These are phyloP conservation scores for Tauraco erythrolophus DNA, from an alignment of 2,113 vertebrate genomes.

Conservation along the genomic window DNA sequence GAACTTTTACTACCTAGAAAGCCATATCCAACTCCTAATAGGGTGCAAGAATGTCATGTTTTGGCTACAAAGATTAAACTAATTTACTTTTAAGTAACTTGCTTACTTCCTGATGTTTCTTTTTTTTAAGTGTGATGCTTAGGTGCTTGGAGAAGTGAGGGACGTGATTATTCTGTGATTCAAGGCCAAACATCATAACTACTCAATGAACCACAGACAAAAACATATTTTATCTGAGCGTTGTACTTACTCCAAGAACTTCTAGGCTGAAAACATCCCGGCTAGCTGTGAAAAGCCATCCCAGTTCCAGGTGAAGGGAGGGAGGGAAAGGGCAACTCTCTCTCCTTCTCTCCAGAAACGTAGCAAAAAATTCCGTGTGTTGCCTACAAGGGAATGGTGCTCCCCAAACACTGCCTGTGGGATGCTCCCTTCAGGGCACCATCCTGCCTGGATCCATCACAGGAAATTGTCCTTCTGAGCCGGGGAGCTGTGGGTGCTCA, in stretches of 20 bases:
- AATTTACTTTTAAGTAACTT: slow-evolving; percentile 71
- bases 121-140: slow-evolving; percentile 57
- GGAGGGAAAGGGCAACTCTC: background rate
- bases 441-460: rapidly evolving
- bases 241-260: slow-evolving; percentile 38
- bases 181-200: slow-evolving; percentile 5
- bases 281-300: background rate
- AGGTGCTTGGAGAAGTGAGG: slow-evolving; percentile 33
- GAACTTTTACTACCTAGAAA: slow-evolving; percentile 67
- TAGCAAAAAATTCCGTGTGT: background rate
- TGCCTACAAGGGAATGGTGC: rapidly evolving
- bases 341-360: background rate
- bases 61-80: slow-evolving; percentile 73
- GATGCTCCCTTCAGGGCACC: background rate
- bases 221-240: slow-evolving; percentile 40
- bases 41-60: slow-evolving; percentile 65
- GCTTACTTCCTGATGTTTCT: slow-evolving; percentile 68
- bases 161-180: background rate
- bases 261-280: slow-evolving; percentile 6
- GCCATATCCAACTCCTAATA: slow-evolving; percentile 41
- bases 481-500: rapidly evolving
- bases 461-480: rapidly evolving
- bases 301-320: background rate
- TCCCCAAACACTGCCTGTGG: rapidly evolving
- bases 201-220: slow-evolving; percentile 18